Evolutionary conservation across 1,140 invertebrate genomes (phyloP).

Genomic region (Drosophila biarmipes): DNA sequence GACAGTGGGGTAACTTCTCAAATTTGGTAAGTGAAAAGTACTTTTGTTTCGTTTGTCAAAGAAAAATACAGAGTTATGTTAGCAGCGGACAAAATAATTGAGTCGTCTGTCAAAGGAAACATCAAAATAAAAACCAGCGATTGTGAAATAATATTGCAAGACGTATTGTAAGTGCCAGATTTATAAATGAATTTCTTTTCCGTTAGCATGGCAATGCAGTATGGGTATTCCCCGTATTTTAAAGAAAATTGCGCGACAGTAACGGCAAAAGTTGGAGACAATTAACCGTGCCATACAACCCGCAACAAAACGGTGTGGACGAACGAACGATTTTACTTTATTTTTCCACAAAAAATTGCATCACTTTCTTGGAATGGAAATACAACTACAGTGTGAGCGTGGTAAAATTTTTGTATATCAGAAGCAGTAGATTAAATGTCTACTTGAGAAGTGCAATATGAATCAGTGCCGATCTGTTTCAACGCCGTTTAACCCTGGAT

Average conservation of each 20-base stretch:
- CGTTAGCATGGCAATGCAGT: not conserved
- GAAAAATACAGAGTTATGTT: not conserved
- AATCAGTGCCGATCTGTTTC: no score
- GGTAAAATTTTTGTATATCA: not conserved
- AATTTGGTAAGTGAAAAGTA: slow-evolving; percentile 1
- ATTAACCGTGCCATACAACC: not conserved
- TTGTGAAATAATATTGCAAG: not conserved
- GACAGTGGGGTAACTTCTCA: not conserved
- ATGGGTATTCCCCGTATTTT: not conserved
- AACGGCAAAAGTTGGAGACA: not conserved
- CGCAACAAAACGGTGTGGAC: not conserved
- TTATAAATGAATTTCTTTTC: not conserved
- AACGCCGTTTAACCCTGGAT: no score
- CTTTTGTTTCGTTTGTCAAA: not conserved
- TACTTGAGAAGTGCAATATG: no score
- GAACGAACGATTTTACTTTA: not conserved
- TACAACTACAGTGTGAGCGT: not conserved
- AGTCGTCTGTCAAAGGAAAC: not conserved
- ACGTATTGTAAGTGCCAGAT: not conserved
- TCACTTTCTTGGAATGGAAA: not conserved
- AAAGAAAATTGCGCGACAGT: not conserved
- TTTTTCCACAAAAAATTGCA: not conserved
- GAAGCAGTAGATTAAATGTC: no score
- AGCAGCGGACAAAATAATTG: not conserved
- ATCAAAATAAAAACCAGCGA: not conserved